phyloP scores from a whole-genome alignment of 2,113 vertebrate genomes.

The Hippocampus abdominalis region DNA sequence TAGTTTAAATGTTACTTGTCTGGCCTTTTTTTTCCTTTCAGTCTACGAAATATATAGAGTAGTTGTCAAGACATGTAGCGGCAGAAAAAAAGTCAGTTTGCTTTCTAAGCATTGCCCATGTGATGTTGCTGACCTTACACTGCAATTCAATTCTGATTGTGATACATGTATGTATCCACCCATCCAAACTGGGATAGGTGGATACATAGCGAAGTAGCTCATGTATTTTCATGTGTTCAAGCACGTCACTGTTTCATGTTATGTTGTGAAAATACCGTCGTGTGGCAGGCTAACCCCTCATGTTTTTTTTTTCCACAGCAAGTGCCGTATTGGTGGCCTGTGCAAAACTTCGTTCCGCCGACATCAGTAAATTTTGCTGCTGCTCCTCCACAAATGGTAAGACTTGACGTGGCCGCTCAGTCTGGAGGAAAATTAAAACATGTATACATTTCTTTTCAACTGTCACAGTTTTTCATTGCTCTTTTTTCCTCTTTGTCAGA shows the following conservation, averaged over 20 bases:
- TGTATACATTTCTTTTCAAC: not conserved
- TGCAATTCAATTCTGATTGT: too few species aligned
- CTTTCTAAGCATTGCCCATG: too few species aligned
- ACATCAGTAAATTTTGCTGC: slow-evolving; percentile 4
- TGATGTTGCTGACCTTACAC: too few species aligned
- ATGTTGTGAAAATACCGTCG: not conserved
- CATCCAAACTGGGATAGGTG: too few species aligned
- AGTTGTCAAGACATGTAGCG: too few species aligned
- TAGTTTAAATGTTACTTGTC: not conserved
- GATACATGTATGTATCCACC: not conserved
- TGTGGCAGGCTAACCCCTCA: not conserved
- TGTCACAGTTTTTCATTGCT: not conserved
- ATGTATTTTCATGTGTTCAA: not conserved
- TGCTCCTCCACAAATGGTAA: slow-evolving; percentile 9
- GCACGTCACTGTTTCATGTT: not conserved
- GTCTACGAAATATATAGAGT: too few species aligned
- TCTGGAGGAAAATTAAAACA: not conserved
- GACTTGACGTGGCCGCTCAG: not conserved
- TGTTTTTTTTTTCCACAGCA: not conserved
- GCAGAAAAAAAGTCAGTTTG: too few species aligned
- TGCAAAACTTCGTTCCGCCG: slow-evolving; percentile 4
- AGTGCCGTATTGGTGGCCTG: slow-evolving; percentile 8
- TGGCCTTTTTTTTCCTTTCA: too few species aligned
- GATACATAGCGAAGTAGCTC: too few species aligned
- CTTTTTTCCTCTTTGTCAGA: not conserved